phyloP scores from a whole-genome alignment of 2,888 invertebrate species.

The Chloromyia formosa region DNA sequence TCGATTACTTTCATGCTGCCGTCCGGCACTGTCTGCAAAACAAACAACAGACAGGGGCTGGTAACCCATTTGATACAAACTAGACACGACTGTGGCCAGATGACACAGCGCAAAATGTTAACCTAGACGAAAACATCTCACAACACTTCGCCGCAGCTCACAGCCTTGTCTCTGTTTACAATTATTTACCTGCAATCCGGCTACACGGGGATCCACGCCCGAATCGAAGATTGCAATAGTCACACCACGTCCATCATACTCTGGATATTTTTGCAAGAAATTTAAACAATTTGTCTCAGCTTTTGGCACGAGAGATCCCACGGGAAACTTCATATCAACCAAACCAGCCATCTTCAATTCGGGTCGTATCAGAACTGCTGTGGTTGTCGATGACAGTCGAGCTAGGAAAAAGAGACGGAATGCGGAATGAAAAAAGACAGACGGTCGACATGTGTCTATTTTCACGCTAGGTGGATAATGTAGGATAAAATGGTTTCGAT shows the following conservation, averaged over 20 bases:
- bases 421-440: too few relatives aligned
- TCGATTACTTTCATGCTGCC: slow-evolving; percentile 94
- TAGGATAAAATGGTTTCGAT: too few relatives aligned
- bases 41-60: slow-evolving; percentile 50
- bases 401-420: neutral
- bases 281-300: slow-evolving; percentile 91
- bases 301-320: slow-evolving; percentile 89
- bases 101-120: slow-evolving; percentile 47
- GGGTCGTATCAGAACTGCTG: neutral
- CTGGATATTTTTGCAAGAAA: slow-evolving; percentile 87
- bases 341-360: slow-evolving; percentile 50
- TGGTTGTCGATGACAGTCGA: slow-evolving; percentile 7
- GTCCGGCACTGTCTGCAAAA: slow-evolving; percentile 80
- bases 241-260: slow-evolving; percentile 90
- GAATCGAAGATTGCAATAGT: slow-evolving; percentile 97
- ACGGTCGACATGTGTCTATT: too few relatives aligned
- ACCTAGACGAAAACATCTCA: neutral
- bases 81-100: neutral
- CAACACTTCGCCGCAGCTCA: neutral
- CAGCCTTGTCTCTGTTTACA: slow-evolving; percentile 26
- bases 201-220: slow-evolving; percentile 95
- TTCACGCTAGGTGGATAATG: too few relatives aligned
- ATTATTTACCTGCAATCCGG: slow-evolving; percentile 83
- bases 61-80: slow-evolving; percentile 45
- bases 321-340: slow-evolving; percentile 78